Conservation (phyloP, 2,888 invertebrate species). For the Homarus gammarus region DNA sequence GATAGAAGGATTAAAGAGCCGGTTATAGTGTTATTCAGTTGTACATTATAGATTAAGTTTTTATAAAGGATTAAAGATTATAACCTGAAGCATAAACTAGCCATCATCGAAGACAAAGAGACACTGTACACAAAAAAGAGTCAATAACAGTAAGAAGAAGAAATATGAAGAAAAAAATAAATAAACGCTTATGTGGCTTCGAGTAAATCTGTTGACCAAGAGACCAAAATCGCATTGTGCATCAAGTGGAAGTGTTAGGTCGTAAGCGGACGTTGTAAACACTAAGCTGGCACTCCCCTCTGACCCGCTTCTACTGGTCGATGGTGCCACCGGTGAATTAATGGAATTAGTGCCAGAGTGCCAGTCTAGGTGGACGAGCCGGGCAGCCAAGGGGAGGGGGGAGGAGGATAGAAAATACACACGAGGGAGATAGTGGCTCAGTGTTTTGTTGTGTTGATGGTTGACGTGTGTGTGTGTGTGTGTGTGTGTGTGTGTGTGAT, state of each 20-base stretch:
- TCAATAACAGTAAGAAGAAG: too few species aligned
- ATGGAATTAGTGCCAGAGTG: slow-evolving; percentile 44
- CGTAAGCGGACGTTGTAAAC: neutral
- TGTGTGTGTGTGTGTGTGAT: neutral
- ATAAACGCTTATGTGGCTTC: too few species aligned
- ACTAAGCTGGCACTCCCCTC: neutral
- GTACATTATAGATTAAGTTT: too few species aligned
- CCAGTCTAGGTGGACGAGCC: neutral
- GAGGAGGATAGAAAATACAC: neutral
- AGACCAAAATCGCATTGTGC: too few species aligned
- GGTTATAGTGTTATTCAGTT: too few species aligned
- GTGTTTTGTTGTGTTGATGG: neutral
- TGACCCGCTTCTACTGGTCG: slow-evolving; percentile 18
- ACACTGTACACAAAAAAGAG: too few species aligned
- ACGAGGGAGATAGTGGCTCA: neutral
- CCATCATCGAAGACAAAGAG: too few species aligned
- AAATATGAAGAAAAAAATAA: too few species aligned
- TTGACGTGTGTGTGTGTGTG: neutral
- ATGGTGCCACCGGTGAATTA: slow-evolving; percentile 34
- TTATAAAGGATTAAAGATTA: too few species aligned
- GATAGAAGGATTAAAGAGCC: too few species aligned
- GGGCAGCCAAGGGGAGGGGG: neutral
- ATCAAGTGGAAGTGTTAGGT: neutral
- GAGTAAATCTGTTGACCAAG: too few species aligned
- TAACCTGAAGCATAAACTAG: too few species aligned